Conservation (phyloP, 2,113 vertebrate genomes). For the Cinclus mexicanus region DNA sequence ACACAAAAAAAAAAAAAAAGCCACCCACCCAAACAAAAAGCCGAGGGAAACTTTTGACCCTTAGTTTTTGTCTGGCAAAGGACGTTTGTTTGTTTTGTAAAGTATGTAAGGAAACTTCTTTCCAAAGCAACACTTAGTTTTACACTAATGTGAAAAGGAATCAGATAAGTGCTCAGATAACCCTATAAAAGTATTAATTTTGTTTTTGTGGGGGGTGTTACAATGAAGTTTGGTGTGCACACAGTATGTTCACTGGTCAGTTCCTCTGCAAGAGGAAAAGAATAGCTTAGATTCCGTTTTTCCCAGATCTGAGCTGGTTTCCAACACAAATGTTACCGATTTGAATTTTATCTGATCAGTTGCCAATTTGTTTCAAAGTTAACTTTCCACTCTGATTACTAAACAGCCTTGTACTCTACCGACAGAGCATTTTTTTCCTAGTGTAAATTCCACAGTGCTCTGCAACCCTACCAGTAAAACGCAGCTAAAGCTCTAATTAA, state of each 20-base stretch:
- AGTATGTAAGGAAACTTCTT: slow-evolving; percentile 23
- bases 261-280: slow-evolving; percentile 41
- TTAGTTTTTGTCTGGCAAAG: slow-evolving; percentile 20
- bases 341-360: slow-evolving; percentile 70
- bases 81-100: not conserved
- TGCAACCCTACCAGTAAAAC: slow-evolving; percentile 56
- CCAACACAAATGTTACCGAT: slow-evolving; percentile 71
- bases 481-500: slow-evolving; percentile 58
- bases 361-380: slow-evolving; percentile 72
- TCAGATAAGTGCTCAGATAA: slow-evolving; percentile 30
- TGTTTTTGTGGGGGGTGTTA: slow-evolving; percentile 15
- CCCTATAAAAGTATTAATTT: slow-evolving; percentile 3
- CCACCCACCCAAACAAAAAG: not conserved
- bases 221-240: not conserved
- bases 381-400: slow-evolving; percentile 70
- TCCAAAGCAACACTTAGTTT: slow-evolving; percentile 37
- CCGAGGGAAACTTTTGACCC: slow-evolving; percentile 10
- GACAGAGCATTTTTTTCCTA: slow-evolving; percentile 56
- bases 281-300: slow-evolving; percentile 65
- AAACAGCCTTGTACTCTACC: slow-evolving; percentile 62
- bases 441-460: slow-evolving; percentile 62
- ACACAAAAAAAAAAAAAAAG: no score
- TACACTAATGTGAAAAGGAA: slow-evolving; percentile 17
- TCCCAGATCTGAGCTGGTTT: slow-evolving; percentile 62
- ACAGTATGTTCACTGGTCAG: slow-evolving; percentile 27